Evolutionary conservation across 2,113 vertebrate genomes (phyloP), one percentile per base, ranked within the genome.

Genomic region (Turnix velox): DNA sequence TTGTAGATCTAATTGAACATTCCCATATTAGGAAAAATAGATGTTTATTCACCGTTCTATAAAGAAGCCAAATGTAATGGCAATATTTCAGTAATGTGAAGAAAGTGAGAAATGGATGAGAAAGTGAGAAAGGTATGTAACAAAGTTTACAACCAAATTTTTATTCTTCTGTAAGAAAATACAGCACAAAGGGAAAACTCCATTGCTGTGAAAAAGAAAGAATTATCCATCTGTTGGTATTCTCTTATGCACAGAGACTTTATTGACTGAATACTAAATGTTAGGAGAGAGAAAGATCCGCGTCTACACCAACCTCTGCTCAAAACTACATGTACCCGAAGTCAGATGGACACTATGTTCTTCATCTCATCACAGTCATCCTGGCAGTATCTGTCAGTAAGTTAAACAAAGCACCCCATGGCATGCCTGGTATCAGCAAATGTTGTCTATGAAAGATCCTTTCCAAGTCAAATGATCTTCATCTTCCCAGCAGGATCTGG

Each of bases 281-380:
- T 1, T 19, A 4, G 65, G 8, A 87, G 39, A 69, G 5, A 10
- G 2, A 0, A 58, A 48, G 17, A 78, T 54, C 14, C 0, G 3
- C 22, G 7, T 27, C 24, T 81, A 24, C 20, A 43, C 12, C 24
- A 14, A 73, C 7, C 37, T 52, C 45, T 54, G 25, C 27, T 28
- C 14, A 65, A 72, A 68, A 55, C 14, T 46, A 61, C 7, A 4
- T 2, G 27, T 43, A 31, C 19, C 13, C 0, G 0, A 3, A 6
- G 5, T 12, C 11, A 6, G 40, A 61, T 9, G 5, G 30, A 52
- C 7, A 24, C 55, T 19, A 59, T 6, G 19, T 1, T 83, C 20
- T 80, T 75, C 39, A 42, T 40, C 27, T 65, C 59, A 42, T 20
- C 51, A 37, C 1, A 0, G 30, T 23, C 68, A 55, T 30, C 28